Percentiles rank a stretch among this genome's conserved stretches.
These are phyloP conservation scores for Myiothlypis coronata DNA, from an alignment of 2,797 vertebrate genomes.

Conservation along the genomic window DNA sequence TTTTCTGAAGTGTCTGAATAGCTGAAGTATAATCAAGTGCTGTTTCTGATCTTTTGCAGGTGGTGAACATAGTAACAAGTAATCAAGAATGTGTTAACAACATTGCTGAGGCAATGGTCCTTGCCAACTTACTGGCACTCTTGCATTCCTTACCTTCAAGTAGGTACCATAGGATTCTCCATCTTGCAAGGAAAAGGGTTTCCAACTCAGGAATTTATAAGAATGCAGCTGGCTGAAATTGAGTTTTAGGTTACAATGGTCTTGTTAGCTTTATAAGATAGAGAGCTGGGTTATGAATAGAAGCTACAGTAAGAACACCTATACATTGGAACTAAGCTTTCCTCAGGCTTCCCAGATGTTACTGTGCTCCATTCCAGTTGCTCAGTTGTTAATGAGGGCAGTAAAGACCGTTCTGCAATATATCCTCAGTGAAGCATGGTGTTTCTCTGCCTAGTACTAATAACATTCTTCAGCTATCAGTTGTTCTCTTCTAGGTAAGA, in stretches of 20 bases:
- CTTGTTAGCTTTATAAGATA: background rate
- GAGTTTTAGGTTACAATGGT: background rate
- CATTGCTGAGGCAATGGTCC: constrained; percentile 93
- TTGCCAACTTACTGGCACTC: constrained; percentile 91
- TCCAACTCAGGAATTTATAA: background rate
- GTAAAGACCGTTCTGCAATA: background rate
- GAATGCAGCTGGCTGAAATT: background rate
- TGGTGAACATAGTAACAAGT: constrained; percentile 96
- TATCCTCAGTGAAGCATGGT: background rate
- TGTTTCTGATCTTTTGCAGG: constrained; percentile 75
- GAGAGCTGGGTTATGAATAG: background rate
- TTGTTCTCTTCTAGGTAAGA: background rate
- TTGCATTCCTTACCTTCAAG: constrained; percentile 97
- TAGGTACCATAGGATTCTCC: constrained; percentile 66
- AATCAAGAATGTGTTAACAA: constrained; percentile 98
- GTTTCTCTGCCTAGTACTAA: background rate
- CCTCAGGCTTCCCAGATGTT: background rate
- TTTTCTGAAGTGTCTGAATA: background rate
- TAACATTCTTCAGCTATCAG: background rate
- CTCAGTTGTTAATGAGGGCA: background rate
- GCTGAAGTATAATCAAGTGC: background rate
- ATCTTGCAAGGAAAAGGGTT: background rate
- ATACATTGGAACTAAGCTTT: background rate
- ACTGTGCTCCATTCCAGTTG: background rate
- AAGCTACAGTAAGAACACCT: background rate